A percentile compares a stretch with the other conserved stretches of the same genome.
These are phyloP conservation scores for Spodoptera frugiperda DNA, from an alignment of 1,140 invertebrate species.

Conservation along the genomic window DNA sequence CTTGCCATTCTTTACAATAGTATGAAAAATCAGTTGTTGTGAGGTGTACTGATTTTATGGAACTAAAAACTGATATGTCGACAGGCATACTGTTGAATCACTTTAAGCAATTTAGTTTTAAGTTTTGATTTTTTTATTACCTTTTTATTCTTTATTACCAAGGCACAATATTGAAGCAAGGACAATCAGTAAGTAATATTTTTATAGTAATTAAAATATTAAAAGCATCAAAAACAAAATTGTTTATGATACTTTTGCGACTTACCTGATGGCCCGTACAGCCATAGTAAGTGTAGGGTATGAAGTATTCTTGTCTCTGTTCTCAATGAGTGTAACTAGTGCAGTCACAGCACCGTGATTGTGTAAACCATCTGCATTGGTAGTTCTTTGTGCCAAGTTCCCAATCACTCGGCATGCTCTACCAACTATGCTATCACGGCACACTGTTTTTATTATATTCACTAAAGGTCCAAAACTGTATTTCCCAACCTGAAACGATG, in stretches of 20 bases:
- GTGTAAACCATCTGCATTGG: slow-evolving; percentile 80
- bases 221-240: too few species aligned
- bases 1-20: too few species aligned
- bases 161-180: too few species aligned
- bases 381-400: slow-evolving; percentile 77
- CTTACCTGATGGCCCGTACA: slow-evolving; percentile 84
- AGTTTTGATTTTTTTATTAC: too few species aligned
- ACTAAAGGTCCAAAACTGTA: slow-evolving; percentile 76
- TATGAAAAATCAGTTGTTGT: too few species aligned
- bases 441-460: slow-evolving; percentile 80
- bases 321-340: slow-evolving; percentile 77
- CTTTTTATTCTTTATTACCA: too few species aligned
- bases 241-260: background rate
- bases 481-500: slow-evolving; percentile 76
- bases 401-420: slow-evolving; percentile 82
- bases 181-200: too few species aligned
- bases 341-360: slow-evolving; percentile 78
- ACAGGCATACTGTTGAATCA: too few species aligned
- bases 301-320: slow-evolving; percentile 79
- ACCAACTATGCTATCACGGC: slow-evolving; percentile 81
- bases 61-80: too few species aligned
- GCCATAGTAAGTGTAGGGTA: slow-evolving; percentile 83
- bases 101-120: too few species aligned
- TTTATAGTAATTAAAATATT: too few species aligned
- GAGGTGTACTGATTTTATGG: too few species aligned